A percentile compares a stretch with the other conserved stretches of the same genome.
Evolutionary conservation across 2,113 vertebrate species (phyloP).

Genomic region (Hemichromis elongatus): DNA sequence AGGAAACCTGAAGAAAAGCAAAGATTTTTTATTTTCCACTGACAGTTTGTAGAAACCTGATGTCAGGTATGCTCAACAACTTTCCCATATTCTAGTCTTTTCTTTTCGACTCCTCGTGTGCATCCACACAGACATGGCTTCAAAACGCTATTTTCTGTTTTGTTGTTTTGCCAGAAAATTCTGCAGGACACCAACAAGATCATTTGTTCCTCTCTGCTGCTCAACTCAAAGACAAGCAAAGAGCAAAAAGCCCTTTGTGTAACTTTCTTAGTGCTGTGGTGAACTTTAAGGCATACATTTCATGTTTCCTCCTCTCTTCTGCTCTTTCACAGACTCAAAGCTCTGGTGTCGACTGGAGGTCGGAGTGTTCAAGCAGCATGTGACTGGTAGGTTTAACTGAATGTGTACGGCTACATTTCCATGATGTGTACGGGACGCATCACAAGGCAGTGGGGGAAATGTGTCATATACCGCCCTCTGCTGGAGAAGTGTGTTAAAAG

Average conservation of each 20-base stretch:
- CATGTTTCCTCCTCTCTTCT: background rate
- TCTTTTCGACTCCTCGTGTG: background rate
- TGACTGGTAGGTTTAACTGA: constrained; percentile 87
- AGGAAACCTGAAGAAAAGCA: constrained; percentile 9
- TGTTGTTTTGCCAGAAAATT: background rate
- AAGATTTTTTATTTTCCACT: background rate
- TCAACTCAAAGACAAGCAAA: background rate
- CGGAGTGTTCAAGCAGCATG: constrained; percentile 94
- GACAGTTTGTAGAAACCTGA: background rate
- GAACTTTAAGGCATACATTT: background rate
- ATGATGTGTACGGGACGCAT: background rate
- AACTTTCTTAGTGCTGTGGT: background rate
- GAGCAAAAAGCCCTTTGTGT: background rate
- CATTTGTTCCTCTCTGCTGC: background rate
- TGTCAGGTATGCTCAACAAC: background rate
- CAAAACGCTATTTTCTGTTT: background rate
- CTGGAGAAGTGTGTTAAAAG: background rate
- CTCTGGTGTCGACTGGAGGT: constrained; percentile 90
- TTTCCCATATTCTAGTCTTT: background rate
- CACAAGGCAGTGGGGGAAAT: background rate
- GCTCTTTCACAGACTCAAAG: constrained; percentile 81
- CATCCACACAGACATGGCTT: background rate
- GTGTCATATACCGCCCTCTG: constrained; percentile 25
- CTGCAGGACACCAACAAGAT: background rate
- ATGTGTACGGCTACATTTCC: background rate